Evolutionary conservation across 2,888 invertebrate genomes (phyloP).

Genomic region (Dysmachus trigonus): DNA sequence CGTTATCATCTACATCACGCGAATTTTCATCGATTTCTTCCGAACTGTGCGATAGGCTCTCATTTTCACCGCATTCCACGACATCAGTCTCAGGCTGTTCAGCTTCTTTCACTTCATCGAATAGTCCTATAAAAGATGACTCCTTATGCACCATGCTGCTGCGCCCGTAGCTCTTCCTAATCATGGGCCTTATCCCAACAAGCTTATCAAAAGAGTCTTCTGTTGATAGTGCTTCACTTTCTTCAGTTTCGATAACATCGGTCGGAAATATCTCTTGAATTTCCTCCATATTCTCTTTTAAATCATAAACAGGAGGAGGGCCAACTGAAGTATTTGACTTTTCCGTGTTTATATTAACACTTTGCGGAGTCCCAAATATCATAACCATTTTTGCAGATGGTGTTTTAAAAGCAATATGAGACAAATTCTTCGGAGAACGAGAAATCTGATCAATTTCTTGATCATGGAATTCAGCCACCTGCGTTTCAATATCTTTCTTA

Average conservation of each 20-base stretch:
- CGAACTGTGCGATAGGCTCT: not conserved
- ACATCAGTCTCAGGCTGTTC: slow-evolving; percentile 52
- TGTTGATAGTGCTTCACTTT: slow-evolving; percentile 44
- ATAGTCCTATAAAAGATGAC: slow-evolving; percentile 48
- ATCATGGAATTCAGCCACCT: not conserved
- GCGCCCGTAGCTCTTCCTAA: slow-evolving; percentile 51
- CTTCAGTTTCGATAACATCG: not conserved
- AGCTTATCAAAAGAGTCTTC: slow-evolving; percentile 55
- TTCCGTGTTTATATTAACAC: slow-evolving; percentile 55
- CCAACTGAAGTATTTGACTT: slow-evolving; percentile 52
- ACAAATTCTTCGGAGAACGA: not conserved
- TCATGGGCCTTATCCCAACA: slow-evolving; percentile 53
- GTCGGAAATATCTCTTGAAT: slow-evolving; percentile 59
- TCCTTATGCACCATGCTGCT: slow-evolving; percentile 36
- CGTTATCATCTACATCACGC: not conserved
- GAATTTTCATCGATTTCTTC: not conserved
- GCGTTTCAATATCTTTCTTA: not conserved
- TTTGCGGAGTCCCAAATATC: slow-evolving; percentile 59
- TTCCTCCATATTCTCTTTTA: slow-evolving; percentile 53
- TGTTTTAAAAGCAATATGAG: slow-evolving; percentile 56
- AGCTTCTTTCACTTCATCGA: slow-evolving; percentile 45
- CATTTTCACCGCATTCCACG: not conserved
- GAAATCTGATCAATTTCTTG: not conserved
- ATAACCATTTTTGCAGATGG: slow-evolving; percentile 59
- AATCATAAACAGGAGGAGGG: slow-evolving; percentile 56